phyloP scores from a whole-genome alignment of 2,797 vertebrate species.

The Apogon hyalosoma region DNA sequence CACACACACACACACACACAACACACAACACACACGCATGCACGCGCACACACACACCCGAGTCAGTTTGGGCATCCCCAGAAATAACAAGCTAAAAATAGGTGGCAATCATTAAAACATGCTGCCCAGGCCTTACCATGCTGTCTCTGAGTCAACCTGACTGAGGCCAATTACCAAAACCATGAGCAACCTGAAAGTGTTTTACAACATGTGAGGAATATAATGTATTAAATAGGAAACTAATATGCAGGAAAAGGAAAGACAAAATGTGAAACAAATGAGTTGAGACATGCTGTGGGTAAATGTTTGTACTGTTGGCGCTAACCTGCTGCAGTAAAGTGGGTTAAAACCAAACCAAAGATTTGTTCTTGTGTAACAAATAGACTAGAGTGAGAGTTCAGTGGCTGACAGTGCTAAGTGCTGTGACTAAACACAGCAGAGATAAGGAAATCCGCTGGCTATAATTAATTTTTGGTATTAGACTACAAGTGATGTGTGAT shows the following conservation, averaged over 20 bases:
- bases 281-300: background rate
- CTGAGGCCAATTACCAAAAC: constrained; percentile 12
- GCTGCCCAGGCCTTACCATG: constrained; percentile 39
- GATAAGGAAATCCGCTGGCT: constrained; percentile 60
- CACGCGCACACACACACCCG: no score
- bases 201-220: background rate
- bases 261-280: background rate
- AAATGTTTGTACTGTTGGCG: background rate
- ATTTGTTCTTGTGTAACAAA: background rate
- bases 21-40: no score
- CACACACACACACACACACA: no score
- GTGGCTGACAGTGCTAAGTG: constrained; percentile 2
- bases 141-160: constrained; percentile 25
- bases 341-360: background rate
- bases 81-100: constrained; percentile 83
- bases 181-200: background rate
- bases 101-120: constrained; percentile 57
- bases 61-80: constrained; percentile 65
- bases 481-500: constrained; percentile 26
- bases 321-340: background rate
- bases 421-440: constrained; percentile 28
- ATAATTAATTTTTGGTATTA: constrained; percentile 72
- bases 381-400: constrained; percentile 23
- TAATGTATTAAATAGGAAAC: background rate
- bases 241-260: background rate